Percentiles rank a stretch among this genome's conserved stretches.
These are phyloP conservation scores for Lasioglossum baleicum DNA, from an alignment of 1,140 invertebrate genomes.

Conservation along the genomic window DNA sequence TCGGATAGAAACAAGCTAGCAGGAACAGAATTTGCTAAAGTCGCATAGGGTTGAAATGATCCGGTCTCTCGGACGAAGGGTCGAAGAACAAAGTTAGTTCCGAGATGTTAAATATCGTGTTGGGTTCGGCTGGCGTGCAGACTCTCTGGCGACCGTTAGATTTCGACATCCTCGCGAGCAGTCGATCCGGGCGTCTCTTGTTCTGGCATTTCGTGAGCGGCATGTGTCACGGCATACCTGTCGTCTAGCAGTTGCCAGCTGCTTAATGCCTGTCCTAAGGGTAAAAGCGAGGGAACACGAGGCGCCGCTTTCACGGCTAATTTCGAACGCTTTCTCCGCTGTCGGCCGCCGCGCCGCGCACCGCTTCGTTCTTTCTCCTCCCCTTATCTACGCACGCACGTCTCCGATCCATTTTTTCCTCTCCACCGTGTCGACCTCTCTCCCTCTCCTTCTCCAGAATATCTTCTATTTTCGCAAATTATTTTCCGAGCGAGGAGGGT, in stretches of 20 bases:
- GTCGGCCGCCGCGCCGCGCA: background rate
- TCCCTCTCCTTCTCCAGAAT: background rate
- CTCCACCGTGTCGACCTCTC: background rate
- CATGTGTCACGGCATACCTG: constrained; percentile 64
- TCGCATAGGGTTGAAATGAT: too few relatives aligned
- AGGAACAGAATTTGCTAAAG: too few relatives aligned
- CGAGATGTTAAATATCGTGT: too few relatives aligned
- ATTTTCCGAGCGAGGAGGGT: background rate
- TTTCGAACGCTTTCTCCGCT: constrained; percentile 30
- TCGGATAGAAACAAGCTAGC: too few relatives aligned
- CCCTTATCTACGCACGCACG: background rate
- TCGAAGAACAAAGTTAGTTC: too few relatives aligned
- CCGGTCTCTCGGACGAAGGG: too few relatives aligned
- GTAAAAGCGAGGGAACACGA: constrained; percentile 20
- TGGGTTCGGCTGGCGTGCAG: too few relatives aligned
- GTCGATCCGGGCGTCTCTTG: constrained; percentile 27
- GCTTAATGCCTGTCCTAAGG: constrained; percentile 55
- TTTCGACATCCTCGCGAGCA: constrained; percentile 11
- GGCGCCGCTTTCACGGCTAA: constrained; percentile 36
- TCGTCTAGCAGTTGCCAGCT: constrained; percentile 66
- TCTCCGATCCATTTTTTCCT: background rate
- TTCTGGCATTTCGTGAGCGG: constrained; percentile 53
- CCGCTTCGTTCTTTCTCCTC: background rate
- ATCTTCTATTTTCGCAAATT: background rate
- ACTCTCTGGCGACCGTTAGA: too few relatives aligned